Conservation (phyloP, 1,140 invertebrate genomes). For the Drosophila pruinosa region DNA sequence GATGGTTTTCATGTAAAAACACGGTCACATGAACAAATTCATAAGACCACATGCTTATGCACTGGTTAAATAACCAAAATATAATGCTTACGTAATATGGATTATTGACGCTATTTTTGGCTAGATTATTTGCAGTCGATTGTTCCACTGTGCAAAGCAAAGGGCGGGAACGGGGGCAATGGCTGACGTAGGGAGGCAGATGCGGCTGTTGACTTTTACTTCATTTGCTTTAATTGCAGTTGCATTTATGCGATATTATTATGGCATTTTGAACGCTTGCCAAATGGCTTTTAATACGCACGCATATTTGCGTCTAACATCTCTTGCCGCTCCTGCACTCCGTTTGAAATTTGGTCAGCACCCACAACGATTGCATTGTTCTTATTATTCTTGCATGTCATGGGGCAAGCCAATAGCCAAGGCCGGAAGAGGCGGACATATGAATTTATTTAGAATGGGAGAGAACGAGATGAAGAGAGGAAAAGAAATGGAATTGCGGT, state of each 20-base stretch:
- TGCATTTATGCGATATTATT: conserved; percentile 65
- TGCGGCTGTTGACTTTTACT: conserved; percentile 27
- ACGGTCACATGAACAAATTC: too few relatives aligned
- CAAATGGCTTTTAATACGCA: conserved; percentile 67
- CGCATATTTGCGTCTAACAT: conserved; percentile 21
- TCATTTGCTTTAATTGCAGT: conserved; percentile 52
- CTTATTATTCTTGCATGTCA: conserved; percentile 22
- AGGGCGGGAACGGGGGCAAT: not conserved
- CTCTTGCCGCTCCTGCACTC: not conserved
- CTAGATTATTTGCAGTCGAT: too few relatives aligned
- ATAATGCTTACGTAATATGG: too few relatives aligned
- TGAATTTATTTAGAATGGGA: not conserved
- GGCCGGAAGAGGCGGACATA: not conserved
- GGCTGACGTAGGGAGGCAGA: not conserved
- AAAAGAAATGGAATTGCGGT: conserved; percentile 5
- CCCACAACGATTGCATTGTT: conserved; percentile 11
- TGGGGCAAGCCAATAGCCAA: conserved; percentile 25
- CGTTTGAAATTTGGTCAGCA: conserved; percentile 20
- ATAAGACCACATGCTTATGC: too few relatives aligned
- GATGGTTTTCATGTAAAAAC: too few relatives aligned
- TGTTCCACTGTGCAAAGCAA: not conserved
- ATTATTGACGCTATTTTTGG: too few relatives aligned
- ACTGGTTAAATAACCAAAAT: too few relatives aligned
- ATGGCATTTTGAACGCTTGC: conserved; percentile 68
- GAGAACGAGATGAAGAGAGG: conserved; percentile 15